Evolutionary conservation across 2,113 vertebrate species (phyloP).

Genomic region (Patagioenas fasciata): DNA sequence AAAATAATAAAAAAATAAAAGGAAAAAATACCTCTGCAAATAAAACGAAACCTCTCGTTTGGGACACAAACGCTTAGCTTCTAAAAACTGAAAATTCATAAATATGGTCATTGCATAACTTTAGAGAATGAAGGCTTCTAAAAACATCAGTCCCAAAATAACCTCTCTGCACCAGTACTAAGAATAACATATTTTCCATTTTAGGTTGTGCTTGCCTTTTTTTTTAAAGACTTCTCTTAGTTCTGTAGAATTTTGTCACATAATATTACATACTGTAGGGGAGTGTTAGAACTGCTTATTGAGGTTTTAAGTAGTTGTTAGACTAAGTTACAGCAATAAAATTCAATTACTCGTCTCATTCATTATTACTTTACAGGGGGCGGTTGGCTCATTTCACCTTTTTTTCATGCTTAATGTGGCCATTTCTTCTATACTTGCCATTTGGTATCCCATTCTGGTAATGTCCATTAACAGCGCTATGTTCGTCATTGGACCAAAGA

Average conservation of each 20-base stretch:
- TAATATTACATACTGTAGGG: constrained; percentile 71
- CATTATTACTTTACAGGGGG: constrained; percentile 38
- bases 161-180: constrained; percentile 72
- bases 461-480: constrained; percentile 86
- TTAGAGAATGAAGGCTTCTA: constrained; percentile 79
- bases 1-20: constrained; percentile 42
- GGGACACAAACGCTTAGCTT: constrained; percentile 51
- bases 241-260: constrained; percentile 68
- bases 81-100: constrained; percentile 68
- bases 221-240: constrained; percentile 57
- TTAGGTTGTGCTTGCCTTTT: constrained; percentile 76
- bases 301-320: constrained; percentile 80
- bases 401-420: constrained; percentile 90
- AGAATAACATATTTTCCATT: constrained; percentile 69
- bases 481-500: constrained; percentile 64
- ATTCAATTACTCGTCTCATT: constrained; percentile 67
- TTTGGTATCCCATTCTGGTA: constrained; percentile 91
- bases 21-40: constrained; percentile 32
- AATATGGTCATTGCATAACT: constrained; percentile 47
- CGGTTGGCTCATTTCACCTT: constrained; percentile 88
- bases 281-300: constrained; percentile 75
- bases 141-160: constrained; percentile 75
- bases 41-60: constrained; percentile 56
- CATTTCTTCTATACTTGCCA: constrained; percentile 91
- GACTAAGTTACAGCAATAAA: constrained; percentile 77